Conservation (phyloP, 2,888 invertebrate genomes). For the Aphrophora alni region DNA sequence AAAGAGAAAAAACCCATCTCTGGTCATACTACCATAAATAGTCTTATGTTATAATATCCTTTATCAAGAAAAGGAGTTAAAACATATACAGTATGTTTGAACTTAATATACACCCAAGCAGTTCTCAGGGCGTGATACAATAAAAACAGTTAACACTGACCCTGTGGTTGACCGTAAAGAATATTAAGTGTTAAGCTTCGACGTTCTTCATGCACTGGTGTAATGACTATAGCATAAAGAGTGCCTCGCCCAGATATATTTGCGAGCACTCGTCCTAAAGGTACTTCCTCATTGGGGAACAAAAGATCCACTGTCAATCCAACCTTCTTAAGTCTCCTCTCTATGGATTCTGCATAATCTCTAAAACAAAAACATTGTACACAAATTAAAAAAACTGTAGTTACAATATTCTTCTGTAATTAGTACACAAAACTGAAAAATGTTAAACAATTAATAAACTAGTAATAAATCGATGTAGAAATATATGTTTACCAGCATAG, state of each 20-base stretch:
- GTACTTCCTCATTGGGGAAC: slow-evolving; percentile 91
- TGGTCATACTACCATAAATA: too few species aligned
- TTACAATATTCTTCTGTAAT: background rate
- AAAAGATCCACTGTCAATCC: slow-evolving; percentile 84
- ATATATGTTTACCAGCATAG: background rate
- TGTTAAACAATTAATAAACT: background rate
- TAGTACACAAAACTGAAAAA: background rate
- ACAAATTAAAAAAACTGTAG: background rate
- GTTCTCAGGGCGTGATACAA: background rate
- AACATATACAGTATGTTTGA: too few species aligned
- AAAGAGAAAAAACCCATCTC: too few species aligned
- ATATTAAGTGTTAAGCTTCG: slow-evolving; percentile 89
- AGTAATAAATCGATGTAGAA: background rate
- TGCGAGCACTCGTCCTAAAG: slow-evolving; percentile 78
- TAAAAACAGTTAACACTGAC: slow-evolving; percentile 58
- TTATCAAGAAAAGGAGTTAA: too few species aligned
- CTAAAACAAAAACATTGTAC: slow-evolving; percentile 57
- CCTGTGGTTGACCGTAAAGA: slow-evolving; percentile 88
- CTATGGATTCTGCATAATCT: slow-evolving; percentile 88
- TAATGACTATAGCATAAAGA: slow-evolving; percentile 86
- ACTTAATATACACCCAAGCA: too few species aligned
- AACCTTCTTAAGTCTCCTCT: slow-evolving; percentile 76
- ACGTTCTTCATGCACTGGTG: slow-evolving; percentile 84
- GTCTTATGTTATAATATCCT: too few species aligned
- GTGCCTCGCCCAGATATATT: slow-evolving; percentile 90